These are phyloP conservation scores for Corydoras maculifer DNA, from an alignment of 2,113 vertebrate species.

Conservation along the genomic window DNA sequence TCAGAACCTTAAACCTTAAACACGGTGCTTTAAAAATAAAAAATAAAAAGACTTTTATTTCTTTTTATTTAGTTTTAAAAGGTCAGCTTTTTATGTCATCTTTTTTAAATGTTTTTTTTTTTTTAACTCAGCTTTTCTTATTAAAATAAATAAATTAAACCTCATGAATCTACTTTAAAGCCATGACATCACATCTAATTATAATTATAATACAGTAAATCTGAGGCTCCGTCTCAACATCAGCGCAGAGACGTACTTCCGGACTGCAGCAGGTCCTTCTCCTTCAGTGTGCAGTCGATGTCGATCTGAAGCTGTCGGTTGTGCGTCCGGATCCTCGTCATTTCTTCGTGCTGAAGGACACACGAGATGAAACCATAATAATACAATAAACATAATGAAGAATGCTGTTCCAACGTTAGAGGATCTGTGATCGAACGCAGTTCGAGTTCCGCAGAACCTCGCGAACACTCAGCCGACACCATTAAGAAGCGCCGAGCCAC, in stretches of 20 bases:
- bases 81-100: too few species aligned
- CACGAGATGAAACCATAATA: conserved; percentile 1
- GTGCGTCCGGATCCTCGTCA: conserved; percentile 89
- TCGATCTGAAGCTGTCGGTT: conserved; percentile 98
- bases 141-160: neutral
- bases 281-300: conserved; percentile 97
- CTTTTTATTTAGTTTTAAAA: neutral
- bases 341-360: conserved; percentile 87
- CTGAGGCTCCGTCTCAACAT: too few species aligned
- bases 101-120: too few species aligned
- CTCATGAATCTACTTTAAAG: neutral
- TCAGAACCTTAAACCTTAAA: neutral
- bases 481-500: too few species aligned
- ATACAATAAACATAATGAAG: neutral
- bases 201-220: too few species aligned
- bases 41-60: neutral
- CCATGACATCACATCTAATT: too few species aligned
- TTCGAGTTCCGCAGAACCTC: too few species aligned
- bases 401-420: neutral
- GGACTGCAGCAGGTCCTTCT: conserved; percentile 91
- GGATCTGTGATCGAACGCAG: too few species aligned
- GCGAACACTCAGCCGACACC: too few species aligned
- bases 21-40: too few species aligned
- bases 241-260: conserved; percentile 68
- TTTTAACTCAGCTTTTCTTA: too few species aligned